Conservation (phyloP, 2,888 invertebrate genomes). For the Apantesis nais region DNA sequence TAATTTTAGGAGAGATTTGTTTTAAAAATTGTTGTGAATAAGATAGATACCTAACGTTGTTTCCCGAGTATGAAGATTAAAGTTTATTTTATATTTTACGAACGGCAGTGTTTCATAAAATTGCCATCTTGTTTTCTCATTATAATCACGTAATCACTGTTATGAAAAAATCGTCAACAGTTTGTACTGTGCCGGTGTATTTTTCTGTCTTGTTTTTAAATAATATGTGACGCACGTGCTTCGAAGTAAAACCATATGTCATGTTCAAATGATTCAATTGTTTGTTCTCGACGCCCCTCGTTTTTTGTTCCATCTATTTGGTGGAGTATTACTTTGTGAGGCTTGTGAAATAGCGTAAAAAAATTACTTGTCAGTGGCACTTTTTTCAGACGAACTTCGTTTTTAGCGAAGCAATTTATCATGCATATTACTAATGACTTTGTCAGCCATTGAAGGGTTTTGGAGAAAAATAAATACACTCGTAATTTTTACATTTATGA, state of each 20-base stretch:
- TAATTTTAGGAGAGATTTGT: not conserved
- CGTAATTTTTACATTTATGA: not conserved
- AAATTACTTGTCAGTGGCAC: not conserved
- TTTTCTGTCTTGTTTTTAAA: conserved; percentile 12
- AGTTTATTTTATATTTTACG: not conserved
- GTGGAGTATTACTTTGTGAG: conserved; percentile 13
- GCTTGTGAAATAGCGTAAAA: not conserved
- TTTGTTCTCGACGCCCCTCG: conserved; percentile 14
- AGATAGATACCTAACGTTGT: too few relatives aligned
- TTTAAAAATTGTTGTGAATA: not conserved
- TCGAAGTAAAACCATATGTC: conserved; percentile 18
- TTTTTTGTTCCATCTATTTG: conserved; percentile 11
- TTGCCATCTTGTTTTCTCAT: not conserved
- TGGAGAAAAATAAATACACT: not conserved
- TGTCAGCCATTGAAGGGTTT: not conserved
- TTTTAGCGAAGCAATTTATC: not conserved
- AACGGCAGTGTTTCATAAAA: not conserved
- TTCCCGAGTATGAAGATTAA: too few relatives aligned
- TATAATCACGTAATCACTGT: not conserved
- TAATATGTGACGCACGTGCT: conserved; percentile 14
- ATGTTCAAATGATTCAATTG: conserved; percentile 22
- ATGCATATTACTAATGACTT: not conserved
- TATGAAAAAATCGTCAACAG: not conserved
- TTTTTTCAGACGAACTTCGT: not conserved
- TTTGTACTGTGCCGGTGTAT: conserved; percentile 1